phyloP scores from a whole-genome alignment of 1,140 invertebrate genomes.

The Physella acuta region DNA sequence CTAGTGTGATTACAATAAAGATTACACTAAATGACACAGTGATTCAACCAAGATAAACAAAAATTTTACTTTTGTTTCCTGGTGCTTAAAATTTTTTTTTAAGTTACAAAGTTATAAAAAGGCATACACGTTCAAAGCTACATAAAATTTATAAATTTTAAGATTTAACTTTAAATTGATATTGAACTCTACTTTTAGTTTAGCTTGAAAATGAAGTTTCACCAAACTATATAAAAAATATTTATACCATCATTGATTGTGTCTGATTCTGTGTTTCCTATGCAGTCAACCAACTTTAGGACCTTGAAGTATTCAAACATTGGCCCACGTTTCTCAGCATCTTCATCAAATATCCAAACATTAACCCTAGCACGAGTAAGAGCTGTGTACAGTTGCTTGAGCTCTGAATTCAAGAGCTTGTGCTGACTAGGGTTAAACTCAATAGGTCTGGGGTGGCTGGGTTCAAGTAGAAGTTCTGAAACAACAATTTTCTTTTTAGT shows the following conservation, averaged over 20 bases:
- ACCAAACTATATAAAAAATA: too few relatives aligned
- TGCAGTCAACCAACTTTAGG: conserved; percentile 35
- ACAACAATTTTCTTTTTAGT: too few relatives aligned
- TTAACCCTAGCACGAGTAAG: conserved; percentile 49
- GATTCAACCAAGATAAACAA: too few relatives aligned
- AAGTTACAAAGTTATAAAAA: too few relatives aligned
- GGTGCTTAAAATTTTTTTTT: too few relatives aligned
- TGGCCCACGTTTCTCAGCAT: conserved; percentile 42
- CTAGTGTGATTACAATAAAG: background rate
- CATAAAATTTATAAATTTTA: too few relatives aligned
- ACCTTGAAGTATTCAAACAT: conserved; percentile 55
- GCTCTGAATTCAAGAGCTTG: conserved; percentile 53
- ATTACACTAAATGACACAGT: too few relatives aligned
- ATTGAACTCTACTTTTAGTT: too few relatives aligned
- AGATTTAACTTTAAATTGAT: too few relatives aligned
- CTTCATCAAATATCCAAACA: conserved; percentile 55
- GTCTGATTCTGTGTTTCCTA: conserved; percentile 14
- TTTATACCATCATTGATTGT: conserved; percentile 7
- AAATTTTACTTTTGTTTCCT: too few relatives aligned
- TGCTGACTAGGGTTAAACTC: conserved; percentile 51
- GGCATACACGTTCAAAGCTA: too few relatives aligned
- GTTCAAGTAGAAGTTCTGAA: conserved; percentile 41
- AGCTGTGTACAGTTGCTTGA: conserved; percentile 52
- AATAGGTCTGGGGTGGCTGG: conserved; percentile 44
- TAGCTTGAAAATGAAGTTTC: too few relatives aligned